Evolutionary conservation across 2,113 vertebrate genomes (phyloP), one percentile per base, ranked within the genome.

Genomic region (Craseonycteris thonglongyai): DNA sequence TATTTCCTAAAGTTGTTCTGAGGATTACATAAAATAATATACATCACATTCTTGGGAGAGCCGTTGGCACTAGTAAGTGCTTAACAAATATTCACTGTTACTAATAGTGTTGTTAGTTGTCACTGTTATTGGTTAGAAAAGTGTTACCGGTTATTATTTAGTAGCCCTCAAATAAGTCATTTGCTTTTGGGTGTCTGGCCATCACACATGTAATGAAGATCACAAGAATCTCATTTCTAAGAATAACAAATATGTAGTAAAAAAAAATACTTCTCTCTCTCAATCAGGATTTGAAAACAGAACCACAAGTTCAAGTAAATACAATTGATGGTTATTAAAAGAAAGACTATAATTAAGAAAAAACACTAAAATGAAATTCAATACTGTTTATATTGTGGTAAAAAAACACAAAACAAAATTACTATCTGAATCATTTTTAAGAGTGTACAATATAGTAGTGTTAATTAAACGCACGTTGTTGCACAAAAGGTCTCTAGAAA

Each of bases 131-230:
- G 24, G 42, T 83, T 56, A 80, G n/a, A 88, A 92, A 65, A 7
- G 47, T 75, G 16, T 58, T 54, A 11, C 35, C 80, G 15, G 30
- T 11, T 85, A 18, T 61, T 83, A 61, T 54, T 95, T 54, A 88
- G 88, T 40, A 45, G 8, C 14, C 69, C 19, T 40, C 75, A 76
- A 87, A 75, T 38, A 18, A 15, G 47, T 68, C 33, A 6, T 83
- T 95, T 93, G 65, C 59, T 92, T 74, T 82, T 24, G 30, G 51
- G 26, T 3, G 14, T 54, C 80, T 68, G 15, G 21, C 15, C 28
- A 78, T 47, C 80, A 80, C 14, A 92, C 49, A 18, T 82, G 94
- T 86, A 88, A 95, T 38, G 35, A 85, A 56, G 33, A 89, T 61
- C 80, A 91, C 18, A 51, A 87, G 71, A 65, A 54, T n/a, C 6